phyloP scores from a whole-genome alignment of 2,888 invertebrate species.

The Alloplasta piceator region DNA sequence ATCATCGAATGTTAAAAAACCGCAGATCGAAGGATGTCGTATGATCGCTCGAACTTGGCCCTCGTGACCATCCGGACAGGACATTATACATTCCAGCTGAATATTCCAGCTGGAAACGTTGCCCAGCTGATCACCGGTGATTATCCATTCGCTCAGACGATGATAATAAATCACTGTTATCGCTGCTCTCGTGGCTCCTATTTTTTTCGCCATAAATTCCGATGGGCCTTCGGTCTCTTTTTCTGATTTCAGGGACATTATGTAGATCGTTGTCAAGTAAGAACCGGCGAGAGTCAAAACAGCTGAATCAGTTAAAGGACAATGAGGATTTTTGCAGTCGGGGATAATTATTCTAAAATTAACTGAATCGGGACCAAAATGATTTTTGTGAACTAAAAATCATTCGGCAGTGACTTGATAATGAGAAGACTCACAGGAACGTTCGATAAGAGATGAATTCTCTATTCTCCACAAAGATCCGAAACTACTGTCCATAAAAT shows the following conservation, averaged over 20 bases:
- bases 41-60: conserved; percentile 55
- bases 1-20: conserved; percentile 69
- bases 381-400: too few species aligned
- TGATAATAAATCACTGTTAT: conserved; percentile 71
- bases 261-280: conserved; percentile 71
- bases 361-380: background rate
- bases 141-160: conserved; percentile 69
- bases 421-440: conserved; percentile 53
- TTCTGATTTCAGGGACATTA: conserved; percentile 65
- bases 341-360: background rate
- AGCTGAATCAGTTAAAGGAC: conserved; percentile 40
- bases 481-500: conserved; percentile 68
- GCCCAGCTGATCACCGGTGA: conserved; percentile 72
- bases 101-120: conserved; percentile 70
- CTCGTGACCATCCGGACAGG: conserved; percentile 61
- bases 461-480: conserved; percentile 71
- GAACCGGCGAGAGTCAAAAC: conserved; percentile 66
- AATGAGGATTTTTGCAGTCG: conserved; percentile 8
- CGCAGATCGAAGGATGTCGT: conserved; percentile 72
- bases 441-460: conserved; percentile 64
- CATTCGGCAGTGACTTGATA: too few species aligned
- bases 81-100: conserved; percentile 68
- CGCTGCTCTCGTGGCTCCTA: conserved; percentile 61
- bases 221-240: conserved; percentile 41
- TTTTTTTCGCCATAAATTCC: conserved; percentile 63